A percentile compares a stretch with the other conserved stretches of the same genome.
Conservation (phyloP, 1,140 invertebrate species). For the Microplitis mediator region DNA sequence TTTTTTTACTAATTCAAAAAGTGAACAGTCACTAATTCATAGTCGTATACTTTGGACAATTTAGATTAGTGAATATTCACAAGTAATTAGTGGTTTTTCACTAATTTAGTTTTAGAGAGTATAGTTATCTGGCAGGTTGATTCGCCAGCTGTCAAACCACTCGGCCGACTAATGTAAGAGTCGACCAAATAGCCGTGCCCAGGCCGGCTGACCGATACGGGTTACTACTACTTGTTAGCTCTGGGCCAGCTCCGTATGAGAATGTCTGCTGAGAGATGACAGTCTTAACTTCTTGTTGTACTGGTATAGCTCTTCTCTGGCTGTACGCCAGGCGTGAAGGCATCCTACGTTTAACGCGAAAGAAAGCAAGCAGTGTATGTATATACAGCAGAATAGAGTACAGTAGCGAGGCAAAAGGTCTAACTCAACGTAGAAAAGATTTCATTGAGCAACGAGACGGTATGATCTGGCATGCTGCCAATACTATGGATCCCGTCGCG, state of each 20-base stretch:
- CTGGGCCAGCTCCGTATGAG: too few relatives aligned
- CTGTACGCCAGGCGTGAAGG: slow-evolving; percentile 47
- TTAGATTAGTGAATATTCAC: too few relatives aligned
- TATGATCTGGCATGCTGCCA: slow-evolving; percentile 54
- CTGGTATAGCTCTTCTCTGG: slow-evolving; percentile 11
- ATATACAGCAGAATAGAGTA: slow-evolving; percentile 3
- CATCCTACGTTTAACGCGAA: slow-evolving; percentile 52
- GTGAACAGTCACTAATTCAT: too few relatives aligned
- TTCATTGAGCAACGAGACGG: slow-evolving; percentile 54
- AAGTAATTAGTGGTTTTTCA: too few relatives aligned
- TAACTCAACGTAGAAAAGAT: slow-evolving; percentile 59
- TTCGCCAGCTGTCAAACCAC: slow-evolving; percentile 22
- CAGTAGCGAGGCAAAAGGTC: neutral
- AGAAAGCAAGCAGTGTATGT: slow-evolving; percentile 30
- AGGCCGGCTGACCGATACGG: slow-evolving; percentile 44
- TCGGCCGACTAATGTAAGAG: neutral
- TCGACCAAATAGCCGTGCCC: too few relatives aligned
- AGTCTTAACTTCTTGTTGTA: neutral
- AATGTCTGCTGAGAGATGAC: neutral
- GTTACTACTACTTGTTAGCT: slow-evolving; percentile 38
- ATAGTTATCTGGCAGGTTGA: slow-evolving; percentile 4
- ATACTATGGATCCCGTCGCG: slow-evolving; percentile 48
- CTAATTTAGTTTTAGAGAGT: too few relatives aligned
- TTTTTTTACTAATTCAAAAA: too few relatives aligned
- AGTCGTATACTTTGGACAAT: too few relatives aligned